These are phyloP conservation scores for Strix aluco DNA, from an alignment of 2,113 vertebrate genomes.

Conservation along the genomic window DNA sequence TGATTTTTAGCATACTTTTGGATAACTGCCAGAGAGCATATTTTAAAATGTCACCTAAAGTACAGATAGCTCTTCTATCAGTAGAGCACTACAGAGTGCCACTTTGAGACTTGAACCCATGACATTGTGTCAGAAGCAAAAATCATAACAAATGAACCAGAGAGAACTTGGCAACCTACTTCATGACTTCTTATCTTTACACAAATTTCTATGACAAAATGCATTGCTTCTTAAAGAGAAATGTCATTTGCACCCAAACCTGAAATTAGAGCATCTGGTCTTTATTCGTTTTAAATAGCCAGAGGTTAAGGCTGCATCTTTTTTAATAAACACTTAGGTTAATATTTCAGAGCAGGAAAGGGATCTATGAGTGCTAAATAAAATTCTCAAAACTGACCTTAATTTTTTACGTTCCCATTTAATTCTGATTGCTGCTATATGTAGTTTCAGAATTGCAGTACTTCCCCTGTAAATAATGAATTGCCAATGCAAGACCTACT, in stretches of 20 bases:
- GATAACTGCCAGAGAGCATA: slow-evolving; percentile 29
- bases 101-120: slow-evolving; percentile 16
- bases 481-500: background rate
- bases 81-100: background rate
- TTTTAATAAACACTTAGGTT: slow-evolving; percentile 13
- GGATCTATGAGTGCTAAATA: background rate
- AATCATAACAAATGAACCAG: slow-evolving; percentile 31
- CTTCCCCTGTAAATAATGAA: background rate
- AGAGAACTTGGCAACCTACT: background rate
- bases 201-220: slow-evolving; percentile 25
- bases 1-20: slow-evolving; percentile 44
- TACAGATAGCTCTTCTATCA: slow-evolving; percentile 27
- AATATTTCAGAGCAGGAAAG: background rate
- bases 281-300: background rate
- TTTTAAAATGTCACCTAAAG: slow-evolving; percentile 52
- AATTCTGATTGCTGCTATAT: background rate
- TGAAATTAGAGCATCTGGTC: background rate
- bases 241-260: background rate
- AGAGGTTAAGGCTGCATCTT: background rate
- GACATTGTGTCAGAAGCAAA: slow-evolving; percentile 28
- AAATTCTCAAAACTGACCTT: background rate
- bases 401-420: background rate
- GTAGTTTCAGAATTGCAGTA: background rate
- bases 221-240: background rate
- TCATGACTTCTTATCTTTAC: slow-evolving; percentile 16